phyloP scores from a whole-genome alignment of 1,140 invertebrate genomes.

The Hylaeus anthracinus region DNA sequence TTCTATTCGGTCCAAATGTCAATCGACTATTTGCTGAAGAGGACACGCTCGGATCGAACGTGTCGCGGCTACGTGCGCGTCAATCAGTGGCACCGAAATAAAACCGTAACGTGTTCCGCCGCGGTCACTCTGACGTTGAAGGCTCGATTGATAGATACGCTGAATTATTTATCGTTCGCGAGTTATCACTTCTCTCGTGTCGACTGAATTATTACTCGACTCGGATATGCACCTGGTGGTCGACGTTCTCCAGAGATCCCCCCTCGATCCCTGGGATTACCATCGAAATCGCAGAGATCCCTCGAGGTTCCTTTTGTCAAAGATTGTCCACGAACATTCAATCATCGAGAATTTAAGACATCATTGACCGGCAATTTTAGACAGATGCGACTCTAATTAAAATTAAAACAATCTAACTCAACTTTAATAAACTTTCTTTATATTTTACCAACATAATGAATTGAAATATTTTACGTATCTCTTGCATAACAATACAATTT shows the following conservation, averaged over 20 bases:
- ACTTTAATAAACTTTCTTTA: too few species aligned
- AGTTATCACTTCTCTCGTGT: background rate
- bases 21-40: slow-evolving; percentile 47
- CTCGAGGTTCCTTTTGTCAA: too few species aligned
- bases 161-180: slow-evolving; percentile 16
- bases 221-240: background rate
- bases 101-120: slow-evolving; percentile 38
- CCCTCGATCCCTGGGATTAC: too few species aligned
- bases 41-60: slow-evolving; percentile 25
- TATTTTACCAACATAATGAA: too few species aligned
- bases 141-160: slow-evolving; percentile 33
- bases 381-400: too few species aligned
- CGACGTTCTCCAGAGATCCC: background rate
- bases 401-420: too few species aligned
- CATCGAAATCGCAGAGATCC: too few species aligned
- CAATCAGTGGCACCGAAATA: slow-evolving; percentile 54
- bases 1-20: slow-evolving; percentile 51
- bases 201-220: slow-evolving; percentile 5
- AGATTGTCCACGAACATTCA: too few species aligned
- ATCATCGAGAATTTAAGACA: too few species aligned
- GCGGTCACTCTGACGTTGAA: slow-evolving; percentile 8
- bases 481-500: too few species aligned
- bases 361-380: too few species aligned
- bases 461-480: too few species aligned
- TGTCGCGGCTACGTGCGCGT: slow-evolving; percentile 37